A percentile compares a stretch with the other conserved stretches of the same genome.
phyloP scores from a whole-genome alignment of 2,888 invertebrate species.

The Rambutsinella grinnellia region DNA sequence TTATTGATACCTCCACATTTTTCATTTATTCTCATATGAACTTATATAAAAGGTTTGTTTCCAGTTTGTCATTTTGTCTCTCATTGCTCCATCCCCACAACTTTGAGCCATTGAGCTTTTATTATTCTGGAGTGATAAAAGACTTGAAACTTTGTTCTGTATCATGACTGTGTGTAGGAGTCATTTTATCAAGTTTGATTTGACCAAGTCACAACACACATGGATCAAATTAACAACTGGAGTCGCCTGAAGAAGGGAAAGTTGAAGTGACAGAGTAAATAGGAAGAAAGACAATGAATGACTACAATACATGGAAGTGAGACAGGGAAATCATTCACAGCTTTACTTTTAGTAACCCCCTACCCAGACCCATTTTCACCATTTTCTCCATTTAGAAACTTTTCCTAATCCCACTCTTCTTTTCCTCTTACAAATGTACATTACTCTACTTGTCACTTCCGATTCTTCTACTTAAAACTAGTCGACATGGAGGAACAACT shows the following conservation, averaged over 20 bases:
- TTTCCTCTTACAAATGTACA: background rate
- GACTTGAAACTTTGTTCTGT: background rate
- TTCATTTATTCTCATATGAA: background rate
- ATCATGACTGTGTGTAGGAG: background rate
- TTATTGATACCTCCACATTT: conserved; percentile 8
- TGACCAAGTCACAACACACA: background rate
- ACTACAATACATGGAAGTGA: background rate
- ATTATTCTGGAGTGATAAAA: background rate
- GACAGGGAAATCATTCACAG: background rate
- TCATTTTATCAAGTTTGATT: background rate
- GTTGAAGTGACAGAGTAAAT: background rate
- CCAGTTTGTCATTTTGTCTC: background rate
- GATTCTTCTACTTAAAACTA: conserved; percentile 7
- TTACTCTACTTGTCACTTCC: conserved; percentile 2
- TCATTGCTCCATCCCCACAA: background rate
- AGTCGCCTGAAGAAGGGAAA: background rate
- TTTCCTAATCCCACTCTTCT: background rate
- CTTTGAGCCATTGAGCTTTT: background rate
- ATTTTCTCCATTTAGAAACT: background rate
- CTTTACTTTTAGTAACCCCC: background rate
- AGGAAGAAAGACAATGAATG: background rate
- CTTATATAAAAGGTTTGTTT: background rate
- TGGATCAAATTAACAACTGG: background rate
- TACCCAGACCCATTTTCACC: background rate
- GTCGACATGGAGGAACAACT: background rate